Evolutionary conservation across 2,113 vertebrate genomes (phyloP).

Genomic region (Xyrauchen texanus): DNA sequence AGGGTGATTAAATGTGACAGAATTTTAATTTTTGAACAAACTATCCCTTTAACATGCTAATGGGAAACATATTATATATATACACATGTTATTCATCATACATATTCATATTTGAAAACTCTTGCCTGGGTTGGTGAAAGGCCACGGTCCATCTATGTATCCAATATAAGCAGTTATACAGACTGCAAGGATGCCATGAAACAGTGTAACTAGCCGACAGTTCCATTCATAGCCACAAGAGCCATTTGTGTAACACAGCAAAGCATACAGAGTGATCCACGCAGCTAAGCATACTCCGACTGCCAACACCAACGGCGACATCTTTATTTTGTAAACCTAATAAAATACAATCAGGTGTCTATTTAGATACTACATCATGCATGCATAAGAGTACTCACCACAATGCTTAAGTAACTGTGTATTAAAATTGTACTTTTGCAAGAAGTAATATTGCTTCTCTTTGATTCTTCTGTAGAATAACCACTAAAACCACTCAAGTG

Average conservation of each 20-base stretch:
- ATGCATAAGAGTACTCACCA: slow-evolving; percentile 18
- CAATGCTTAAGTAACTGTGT: slow-evolving; percentile 29
- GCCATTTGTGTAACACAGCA: slow-evolving; percentile 80
- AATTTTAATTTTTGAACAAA: no score
- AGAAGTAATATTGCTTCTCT: slow-evolving; percentile 58
- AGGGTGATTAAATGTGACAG: no score
- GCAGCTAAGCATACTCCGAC: slow-evolving; percentile 80
- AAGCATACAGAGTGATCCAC: slow-evolving; percentile 85
- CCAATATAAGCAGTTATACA: slow-evolving; percentile 89
- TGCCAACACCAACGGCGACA: slow-evolving; percentile 78
- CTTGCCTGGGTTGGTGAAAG: slow-evolving; percentile 89
- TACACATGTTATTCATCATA: neutral
- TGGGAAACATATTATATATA: neutral
- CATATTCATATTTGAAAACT: neutral
- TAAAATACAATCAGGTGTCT: slow-evolving; percentile 7
- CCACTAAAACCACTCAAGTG: slow-evolving; percentile 29
- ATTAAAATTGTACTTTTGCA: neutral
- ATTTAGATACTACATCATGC: neutral
- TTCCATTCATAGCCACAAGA: slow-evolving; percentile 87
- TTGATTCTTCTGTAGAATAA: neutral
- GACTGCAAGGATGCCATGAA: slow-evolving; percentile 88
- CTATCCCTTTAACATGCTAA: no score
- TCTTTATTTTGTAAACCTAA: slow-evolving; percentile 64
- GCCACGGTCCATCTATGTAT: slow-evolving; percentile 95
- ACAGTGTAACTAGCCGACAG: slow-evolving; percentile 90